Conservation (phyloP, 92 coral and sea anemone species). For the Zoanthus sociatus region DNA sequence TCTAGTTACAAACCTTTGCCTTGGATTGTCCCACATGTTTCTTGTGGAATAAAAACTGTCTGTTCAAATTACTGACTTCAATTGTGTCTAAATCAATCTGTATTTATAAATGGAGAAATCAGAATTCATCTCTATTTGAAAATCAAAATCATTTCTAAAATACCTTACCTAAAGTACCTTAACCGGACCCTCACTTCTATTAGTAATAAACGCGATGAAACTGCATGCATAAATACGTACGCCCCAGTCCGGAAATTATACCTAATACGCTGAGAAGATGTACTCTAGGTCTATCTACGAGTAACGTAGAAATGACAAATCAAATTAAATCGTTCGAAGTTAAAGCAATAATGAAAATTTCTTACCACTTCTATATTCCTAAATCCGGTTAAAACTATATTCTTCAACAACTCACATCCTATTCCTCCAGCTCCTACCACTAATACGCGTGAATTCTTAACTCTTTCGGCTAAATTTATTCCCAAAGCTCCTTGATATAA, state of each 20-base stretch:
- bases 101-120: not conserved
- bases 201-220: no score
- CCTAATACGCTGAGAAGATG: not conserved
- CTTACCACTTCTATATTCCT: slow-evolving; percentile 93
- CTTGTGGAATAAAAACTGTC: slow-evolving; percentile 97
- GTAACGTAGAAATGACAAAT: no score
- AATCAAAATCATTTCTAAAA: not conserved
- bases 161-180: no score
- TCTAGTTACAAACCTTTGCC: slow-evolving; percentile 71
- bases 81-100: slow-evolving; percentile 99
- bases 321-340: not conserved
- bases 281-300: no score
- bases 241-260: no score
- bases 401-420: slow-evolving; percentile 97
- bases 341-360: not conserved
- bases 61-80: slow-evolving; percentile 96
- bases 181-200: no score
- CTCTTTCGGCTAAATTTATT: slow-evolving; percentile 69
- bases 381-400: slow-evolving; percentile 94
- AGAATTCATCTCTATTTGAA: not conserved
- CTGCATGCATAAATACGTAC: no score
- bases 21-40: slow-evolving; percentile 97
- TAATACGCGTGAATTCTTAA: slow-evolving; percentile 74
- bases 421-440: slow-evolving; percentile 99
- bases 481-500: slow-evolving; percentile 82